Evolutionary conservation across 2,797 vertebrate genomes (phyloP).

Genomic region (Sebastes diploproa): DNA sequence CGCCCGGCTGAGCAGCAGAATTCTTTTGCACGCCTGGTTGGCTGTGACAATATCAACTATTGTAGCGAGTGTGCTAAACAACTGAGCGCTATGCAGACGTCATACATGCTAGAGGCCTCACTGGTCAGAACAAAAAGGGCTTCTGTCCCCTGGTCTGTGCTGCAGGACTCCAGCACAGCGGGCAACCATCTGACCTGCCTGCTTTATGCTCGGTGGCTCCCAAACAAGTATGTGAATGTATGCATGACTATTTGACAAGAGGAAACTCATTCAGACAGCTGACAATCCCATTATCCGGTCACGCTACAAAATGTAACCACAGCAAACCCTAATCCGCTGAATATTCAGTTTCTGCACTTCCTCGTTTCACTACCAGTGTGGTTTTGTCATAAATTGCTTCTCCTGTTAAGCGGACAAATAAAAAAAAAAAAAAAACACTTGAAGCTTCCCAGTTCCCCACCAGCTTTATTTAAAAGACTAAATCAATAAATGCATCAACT

Average conservation of each 20-base stretch:
- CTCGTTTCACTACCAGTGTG: background rate
- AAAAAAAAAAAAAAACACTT: background rate
- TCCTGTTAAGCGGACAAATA: background rate
- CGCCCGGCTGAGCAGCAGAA: constrained; percentile 22
- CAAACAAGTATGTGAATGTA: constrained; percentile 7
- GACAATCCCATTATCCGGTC: background rate
- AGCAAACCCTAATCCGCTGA: background rate
- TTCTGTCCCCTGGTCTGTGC: background rate
- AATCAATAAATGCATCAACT: background rate
- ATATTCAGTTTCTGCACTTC: background rate
- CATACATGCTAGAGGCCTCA: constrained; percentile 32
- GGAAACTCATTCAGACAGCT: constrained; percentile 3
- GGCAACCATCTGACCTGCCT: constrained; percentile 21
- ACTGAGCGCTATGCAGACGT: constrained; percentile 37
- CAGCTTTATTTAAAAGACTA: background rate
- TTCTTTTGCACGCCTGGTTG: constrained; percentile 78
- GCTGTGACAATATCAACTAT: constrained; percentile 75
- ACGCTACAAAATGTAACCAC: background rate
- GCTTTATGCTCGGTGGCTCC: background rate
- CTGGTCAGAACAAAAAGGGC: constrained; percentile 52
- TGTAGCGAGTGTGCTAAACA: constrained; percentile 47
- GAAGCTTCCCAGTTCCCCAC: background rate
- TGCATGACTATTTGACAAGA: background rate
- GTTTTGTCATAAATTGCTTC: background rate
- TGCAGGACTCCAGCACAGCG: constrained; percentile 8